Evolutionary conservation across 2,888 invertebrate genomes (phyloP), one percentile per base, ranked within the genome.

Genomic region (Drosophila flavopinicola): DNA sequence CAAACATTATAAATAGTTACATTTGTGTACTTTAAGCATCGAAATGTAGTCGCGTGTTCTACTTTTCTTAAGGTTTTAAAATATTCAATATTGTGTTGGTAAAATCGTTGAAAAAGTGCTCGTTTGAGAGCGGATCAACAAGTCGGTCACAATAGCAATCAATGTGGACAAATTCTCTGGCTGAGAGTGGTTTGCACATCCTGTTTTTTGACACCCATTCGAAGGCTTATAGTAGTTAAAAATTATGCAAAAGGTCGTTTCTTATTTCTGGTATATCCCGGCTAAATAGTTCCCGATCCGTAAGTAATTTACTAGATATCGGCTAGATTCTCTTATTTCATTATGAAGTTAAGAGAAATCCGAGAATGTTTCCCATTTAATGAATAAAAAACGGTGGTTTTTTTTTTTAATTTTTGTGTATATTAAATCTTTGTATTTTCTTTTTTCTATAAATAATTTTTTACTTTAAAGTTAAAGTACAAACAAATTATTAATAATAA

Each of bases 391-490:
- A n/a, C n/a, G n/a, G n/a, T n/a, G n/a, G n/a, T n/a, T 32, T 58
- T 58, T 68, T 48, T 49, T 53, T 76, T 66, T 70, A 72, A 78
- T 77, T 79, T 85, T 84, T 68, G 78, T 86, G 78, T 83, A 85
- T 86, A 82, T 83, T 83, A 78, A 85, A 84, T 83, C 85, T 83
- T 84, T 83, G 86, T 86, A 86, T 82, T 83, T 78, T 82, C 84
- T 73, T 77, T 84, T 84, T 83, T 82, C 80, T 82, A 82, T 84
- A 82, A 84, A 84, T 87, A 87, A 66, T 77, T 70, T 82, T 79
- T 79, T 87, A 87, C 83, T 88, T 88, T 83, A 88, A 88, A 87
- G 87, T 87, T 82, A 88, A 88, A 88, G 88, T 88, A 88, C 87
- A 88, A 88, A 87, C 84, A 84, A 88, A 88, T 87, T 78, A 76